A percentile compares a stretch with the other conserved stretches of the same genome.
Conservation (phyloP, 1,140 invertebrate species). For the Macrosteles quadrilineatus region DNA sequence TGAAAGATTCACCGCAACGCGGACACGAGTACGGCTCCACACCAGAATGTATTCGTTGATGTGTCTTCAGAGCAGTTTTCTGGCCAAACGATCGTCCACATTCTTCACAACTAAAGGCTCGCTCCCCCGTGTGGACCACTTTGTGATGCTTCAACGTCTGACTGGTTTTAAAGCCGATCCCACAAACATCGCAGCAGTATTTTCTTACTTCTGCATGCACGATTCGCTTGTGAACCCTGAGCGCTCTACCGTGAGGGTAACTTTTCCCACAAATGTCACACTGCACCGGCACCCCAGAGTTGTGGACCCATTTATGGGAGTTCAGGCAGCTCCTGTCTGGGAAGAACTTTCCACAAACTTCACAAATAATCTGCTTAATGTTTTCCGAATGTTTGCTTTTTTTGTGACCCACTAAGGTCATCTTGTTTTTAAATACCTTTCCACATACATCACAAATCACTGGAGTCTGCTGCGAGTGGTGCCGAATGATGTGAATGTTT, state of each 20-base stretch:
- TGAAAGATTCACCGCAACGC: constrained; percentile 52
- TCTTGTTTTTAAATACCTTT: constrained; percentile 50
- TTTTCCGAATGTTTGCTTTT: constrained; percentile 44
- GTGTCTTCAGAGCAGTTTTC: constrained; percentile 52
- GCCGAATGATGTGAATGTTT: constrained; percentile 11
- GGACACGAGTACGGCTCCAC: constrained; percentile 49
- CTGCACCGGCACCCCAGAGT: constrained; percentile 34
- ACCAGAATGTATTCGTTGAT: constrained; percentile 48
- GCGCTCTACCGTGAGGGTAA: constrained; percentile 9
- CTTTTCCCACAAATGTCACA: constrained; percentile 39
- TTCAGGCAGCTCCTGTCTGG: constrained; percentile 68
- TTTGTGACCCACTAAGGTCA: constrained; percentile 54
- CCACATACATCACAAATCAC: constrained; percentile 30
- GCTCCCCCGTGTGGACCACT: constrained; percentile 46
- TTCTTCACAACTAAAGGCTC: constrained; percentile 49
- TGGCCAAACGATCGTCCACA: constrained; percentile 52
- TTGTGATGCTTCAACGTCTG: constrained; percentile 43
- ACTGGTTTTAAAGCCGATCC: constrained; percentile 29
- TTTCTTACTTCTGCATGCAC: constrained; percentile 10
- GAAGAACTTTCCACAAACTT: constrained; percentile 35
- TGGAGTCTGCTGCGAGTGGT: constrained; percentile 12
- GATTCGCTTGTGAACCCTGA: constrained; percentile 23
- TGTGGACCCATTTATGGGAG: constrained; percentile 54
- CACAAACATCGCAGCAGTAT: constrained; percentile 32
- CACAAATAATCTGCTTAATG: constrained; percentile 28